A percentile compares a stretch with the other conserved stretches of the same genome.
Evolutionary conservation across 1,140 invertebrate genomes (phyloP).

Genomic region (Drosophila parabipectinata): DNA sequence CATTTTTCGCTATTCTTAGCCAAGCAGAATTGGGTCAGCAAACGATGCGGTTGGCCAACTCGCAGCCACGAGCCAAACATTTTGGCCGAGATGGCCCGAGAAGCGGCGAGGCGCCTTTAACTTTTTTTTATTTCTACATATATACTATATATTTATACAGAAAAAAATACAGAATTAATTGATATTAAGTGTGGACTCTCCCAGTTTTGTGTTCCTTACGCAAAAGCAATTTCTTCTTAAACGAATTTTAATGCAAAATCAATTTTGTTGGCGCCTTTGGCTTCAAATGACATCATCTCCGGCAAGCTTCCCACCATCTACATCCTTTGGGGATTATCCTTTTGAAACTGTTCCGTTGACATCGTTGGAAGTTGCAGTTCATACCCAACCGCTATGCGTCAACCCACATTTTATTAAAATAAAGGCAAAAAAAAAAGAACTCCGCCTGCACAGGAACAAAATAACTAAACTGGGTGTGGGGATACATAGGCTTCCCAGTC

Average conservation of each 20-base stretch:
- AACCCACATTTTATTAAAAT: slow-evolving; percentile 36
- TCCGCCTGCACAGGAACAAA: slow-evolving; percentile 51
- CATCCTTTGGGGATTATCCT: slow-evolving; percentile 16
- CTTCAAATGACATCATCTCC: slow-evolving; percentile 54
- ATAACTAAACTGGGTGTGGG: slow-evolving; percentile 22
- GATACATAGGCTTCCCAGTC: slow-evolving; percentile 2
- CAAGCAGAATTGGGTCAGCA: slow-evolving; percentile 67
- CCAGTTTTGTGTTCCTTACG: background rate
- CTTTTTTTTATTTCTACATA: slow-evolving; percentile 12
- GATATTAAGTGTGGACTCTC: slow-evolving; percentile 48
- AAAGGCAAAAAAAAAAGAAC: slow-evolving; percentile 46
- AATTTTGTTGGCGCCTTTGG: slow-evolving; percentile 30
- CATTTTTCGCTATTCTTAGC: slow-evolving; percentile 69
- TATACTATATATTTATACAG: slow-evolving; percentile 37
- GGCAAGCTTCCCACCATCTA: too few relatives aligned
- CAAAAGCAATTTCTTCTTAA: slow-evolving; percentile 38
- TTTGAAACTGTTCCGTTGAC: slow-evolving; percentile 23
- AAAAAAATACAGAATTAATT: slow-evolving; percentile 68
- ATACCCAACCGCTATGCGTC: background rate
- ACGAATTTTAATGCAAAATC: slow-evolving; percentile 66
- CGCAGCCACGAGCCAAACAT: slow-evolving; percentile 57
- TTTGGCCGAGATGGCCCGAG: slow-evolving; percentile 37
- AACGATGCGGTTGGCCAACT: slow-evolving; percentile 59
- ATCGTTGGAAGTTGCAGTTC: slow-evolving; percentile 11
- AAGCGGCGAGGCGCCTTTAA: slow-evolving; percentile 41